Base-by-base conservation (phyloP, 2,888 invertebrate species). In the Amiota minor region DNA sequence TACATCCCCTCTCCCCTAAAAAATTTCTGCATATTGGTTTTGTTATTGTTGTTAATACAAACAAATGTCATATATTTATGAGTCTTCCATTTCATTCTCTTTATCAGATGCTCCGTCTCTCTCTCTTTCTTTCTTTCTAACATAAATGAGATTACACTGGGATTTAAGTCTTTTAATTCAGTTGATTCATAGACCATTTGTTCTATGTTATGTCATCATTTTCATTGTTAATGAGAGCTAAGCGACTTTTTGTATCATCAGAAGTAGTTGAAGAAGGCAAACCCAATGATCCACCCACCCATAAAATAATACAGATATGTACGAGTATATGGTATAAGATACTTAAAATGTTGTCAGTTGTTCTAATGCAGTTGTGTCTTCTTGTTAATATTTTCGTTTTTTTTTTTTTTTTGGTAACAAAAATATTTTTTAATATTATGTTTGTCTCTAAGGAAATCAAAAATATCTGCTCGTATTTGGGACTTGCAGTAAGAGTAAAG, bases 311-410 rank as follows among this genome's bases (percentile, higher is more conserved):
- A 35, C 6, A 8, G 35, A 4, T 3, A n/a, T n/a, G n/a, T n/a
- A n/a, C n/a, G n/a, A n/a, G n/a, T n/a, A 4, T 6, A 35, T 35
- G 35, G 35, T 35, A 6, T 35, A 1, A 35, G 35, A 35, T 35
- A 35, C 35, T 6, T 35, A 35, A 53, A 12, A n/a, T 80, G 78
- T 71, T 80, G 79, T 79, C 80, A 79, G 80, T 76, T 80, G 79
- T 75, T 76, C 61, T 70, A 68, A 68, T 45, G 47, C 35, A 68
- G 23, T 50, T 20, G 20, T 10, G 18, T 18, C 50, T 47, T 68
- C 16, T 68, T 35, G 23, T 2, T 23, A 23, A 23, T 23, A 23
- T 35, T 4, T n/a, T n/a, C n/a, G n/a, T n/a, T n/a, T n/a, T n/a
- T n/a, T n/a, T n/a, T n/a, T n/a, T 35, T 35, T 35, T 35, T 6